phyloP scores from a whole-genome alignment of 2,888 invertebrate species.

The Nudaria mundana region DNA sequence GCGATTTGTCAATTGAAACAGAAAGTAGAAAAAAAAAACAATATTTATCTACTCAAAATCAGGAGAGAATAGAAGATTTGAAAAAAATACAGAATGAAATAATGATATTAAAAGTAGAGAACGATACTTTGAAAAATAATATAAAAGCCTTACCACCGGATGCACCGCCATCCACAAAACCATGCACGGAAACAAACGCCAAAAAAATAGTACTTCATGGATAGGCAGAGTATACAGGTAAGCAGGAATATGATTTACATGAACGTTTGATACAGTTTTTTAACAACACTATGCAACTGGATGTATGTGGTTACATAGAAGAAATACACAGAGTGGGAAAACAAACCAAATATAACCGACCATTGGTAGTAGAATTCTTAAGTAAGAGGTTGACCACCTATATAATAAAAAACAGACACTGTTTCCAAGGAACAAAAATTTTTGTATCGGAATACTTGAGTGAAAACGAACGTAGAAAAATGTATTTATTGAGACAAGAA shows the following conservation, averaged over 20 bases:
- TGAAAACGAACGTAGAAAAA: neutral
- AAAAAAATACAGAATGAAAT: no score
- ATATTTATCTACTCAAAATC: no score
- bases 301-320: neutral
- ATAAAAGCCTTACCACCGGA: neutral
- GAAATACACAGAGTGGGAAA: neutral
- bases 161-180: neutral
- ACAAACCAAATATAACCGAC: neutral
- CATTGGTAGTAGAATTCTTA: neutral
- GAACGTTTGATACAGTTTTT: neutral
- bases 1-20: no score
- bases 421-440: neutral
- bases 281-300: neutral
- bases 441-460: neutral
- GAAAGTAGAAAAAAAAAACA: no score
- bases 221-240: neutral
- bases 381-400: neutral
- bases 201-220: neutral
- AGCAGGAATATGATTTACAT: neutral
- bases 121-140: neutral
- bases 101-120: neutral
- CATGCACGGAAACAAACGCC: neutral
- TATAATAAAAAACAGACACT: neutral
- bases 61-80: no score
- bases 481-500: neutral